A percentile compares a stretch with the other conserved stretches of the same genome.
Evolutionary conservation across 1,140 invertebrate species (phyloP).

Genomic region (Monomorium pharaonis): DNA sequence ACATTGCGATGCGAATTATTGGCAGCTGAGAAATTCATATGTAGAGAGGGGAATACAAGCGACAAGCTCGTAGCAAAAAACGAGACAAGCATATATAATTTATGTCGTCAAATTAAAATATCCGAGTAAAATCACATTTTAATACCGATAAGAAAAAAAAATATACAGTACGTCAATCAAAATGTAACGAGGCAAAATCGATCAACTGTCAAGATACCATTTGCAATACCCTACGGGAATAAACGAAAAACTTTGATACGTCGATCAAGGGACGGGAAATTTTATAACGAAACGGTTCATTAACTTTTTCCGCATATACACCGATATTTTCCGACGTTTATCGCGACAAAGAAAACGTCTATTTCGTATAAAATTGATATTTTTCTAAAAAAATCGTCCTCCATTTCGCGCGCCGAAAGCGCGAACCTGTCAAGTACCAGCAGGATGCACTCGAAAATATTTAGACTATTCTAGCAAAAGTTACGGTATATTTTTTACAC

Average conservation of each 20-base stretch:
- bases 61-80: neutral
- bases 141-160: neutral
- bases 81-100: neutral
- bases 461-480: slow-evolving; percentile 16
- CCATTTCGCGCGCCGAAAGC: neutral
- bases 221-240: neutral
- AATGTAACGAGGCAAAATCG: neutral
- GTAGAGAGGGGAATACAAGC: neutral
- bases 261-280: neutral
- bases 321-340: neutral
- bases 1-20: slow-evolving; percentile 3
- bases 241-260: neutral
- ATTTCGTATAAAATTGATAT: slow-evolving; percentile 11
- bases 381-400: neutral
- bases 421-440: neutral
- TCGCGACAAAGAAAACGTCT: neutral
- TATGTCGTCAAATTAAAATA: slow-evolving; percentile 1
- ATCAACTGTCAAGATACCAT: slow-evolving; percentile 15
- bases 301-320: neutral
- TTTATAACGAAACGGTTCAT: neutral
- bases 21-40: neutral
- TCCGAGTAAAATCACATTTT: slow-evolving; percentile 1
- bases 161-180: neutral
- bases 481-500: slow-evolving; percentile 35
- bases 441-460: slow-evolving; percentile 29